These are phyloP conservation scores for Pseudomyrmex concolor DNA, from an alignment of 1,140 invertebrate species.

Conservation along the genomic window DNA sequence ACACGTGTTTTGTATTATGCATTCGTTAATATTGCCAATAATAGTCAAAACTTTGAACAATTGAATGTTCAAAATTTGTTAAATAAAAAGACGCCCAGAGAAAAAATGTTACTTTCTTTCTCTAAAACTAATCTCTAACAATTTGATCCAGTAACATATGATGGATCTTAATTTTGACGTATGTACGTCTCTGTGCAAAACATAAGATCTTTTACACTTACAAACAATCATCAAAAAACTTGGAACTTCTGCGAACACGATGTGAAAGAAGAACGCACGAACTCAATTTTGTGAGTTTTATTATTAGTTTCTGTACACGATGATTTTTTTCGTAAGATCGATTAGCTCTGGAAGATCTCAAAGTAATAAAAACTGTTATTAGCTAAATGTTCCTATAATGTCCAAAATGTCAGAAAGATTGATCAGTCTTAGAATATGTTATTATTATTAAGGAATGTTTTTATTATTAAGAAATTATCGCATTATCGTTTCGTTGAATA, in stretches of 20 bases:
- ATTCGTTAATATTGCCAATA: too few species aligned
- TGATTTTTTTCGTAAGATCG: neutral
- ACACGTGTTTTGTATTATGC: too few species aligned
- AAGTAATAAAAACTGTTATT: constrained; percentile 6
- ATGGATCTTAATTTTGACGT: too few species aligned
- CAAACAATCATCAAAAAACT: neutral
- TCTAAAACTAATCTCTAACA: too few species aligned
- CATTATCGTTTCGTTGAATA: too few species aligned
- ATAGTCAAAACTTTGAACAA: too few species aligned
- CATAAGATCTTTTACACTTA: neutral
- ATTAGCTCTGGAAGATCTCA: neutral
- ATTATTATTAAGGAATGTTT: neutral
- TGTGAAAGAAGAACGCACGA: neutral
- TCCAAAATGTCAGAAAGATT: neutral
- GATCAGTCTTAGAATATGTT: neutral
- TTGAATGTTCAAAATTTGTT: too few species aligned
- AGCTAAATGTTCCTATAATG: too few species aligned
- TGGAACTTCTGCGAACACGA: neutral
- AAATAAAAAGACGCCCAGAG: too few species aligned
- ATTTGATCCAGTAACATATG: too few species aligned
- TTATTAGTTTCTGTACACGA: neutral
- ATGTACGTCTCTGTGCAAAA: neutral
- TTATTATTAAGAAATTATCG: neutral
- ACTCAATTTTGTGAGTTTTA: constrained; percentile 3
- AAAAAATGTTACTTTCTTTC: too few species aligned